Evolutionary conservation across 2,113 vertebrate genomes (phyloP), one percentile per base, ranked within the genome.

Genomic region (Lethenteron camtschaticum): DNA sequence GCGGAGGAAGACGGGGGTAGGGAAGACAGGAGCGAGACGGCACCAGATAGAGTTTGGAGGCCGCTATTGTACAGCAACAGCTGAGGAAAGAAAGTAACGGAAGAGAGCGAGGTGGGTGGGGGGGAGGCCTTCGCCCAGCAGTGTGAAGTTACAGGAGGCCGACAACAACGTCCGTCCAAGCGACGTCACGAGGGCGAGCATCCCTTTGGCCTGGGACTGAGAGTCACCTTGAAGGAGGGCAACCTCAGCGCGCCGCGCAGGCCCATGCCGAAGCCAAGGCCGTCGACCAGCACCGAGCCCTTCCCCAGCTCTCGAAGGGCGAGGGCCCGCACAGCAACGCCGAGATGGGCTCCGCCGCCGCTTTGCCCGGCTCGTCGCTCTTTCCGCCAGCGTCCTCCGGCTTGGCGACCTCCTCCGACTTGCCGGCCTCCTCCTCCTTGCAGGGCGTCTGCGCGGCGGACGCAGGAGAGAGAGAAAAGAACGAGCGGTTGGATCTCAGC

Each of bases 221-320:
- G 9, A 12, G 56, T 12, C 2, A 90, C 94, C 85, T 99, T 99
- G 76, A 99, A 97, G 76, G 94, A 99, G 0, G 91, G 94, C 72
- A 99, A 75, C 1, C 90, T 84, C 74, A 99, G 96, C 77, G 87
- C 88, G 11, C 94, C 94, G 1, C 89, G 84, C 24, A 99, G 73
- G 8, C 89, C 83, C 2, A 99, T 94, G 72, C 89, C 85, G 75
- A 97, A 74, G 63, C 90, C 90, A 9, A 99, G 89, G 3, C 87
- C 87, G 74, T 99, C 92, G 0, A 88, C 88, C 69, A 99, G 79
- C 7, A 85, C 87, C 72, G 96, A 90, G 10, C 86, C 92, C 77
- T 99, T 97, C 80, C 89, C 92, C 89, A 97, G 70, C 87, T 94
- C 78, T 95, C 94, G 76, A 99, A 69, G 68, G 96, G 79, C 73